Evolutionary conservation across 2,797 vertebrate species (phyloP), one percentile per base, ranked within the genome.

Genomic region (Bovichtus diacanthus): DNA sequence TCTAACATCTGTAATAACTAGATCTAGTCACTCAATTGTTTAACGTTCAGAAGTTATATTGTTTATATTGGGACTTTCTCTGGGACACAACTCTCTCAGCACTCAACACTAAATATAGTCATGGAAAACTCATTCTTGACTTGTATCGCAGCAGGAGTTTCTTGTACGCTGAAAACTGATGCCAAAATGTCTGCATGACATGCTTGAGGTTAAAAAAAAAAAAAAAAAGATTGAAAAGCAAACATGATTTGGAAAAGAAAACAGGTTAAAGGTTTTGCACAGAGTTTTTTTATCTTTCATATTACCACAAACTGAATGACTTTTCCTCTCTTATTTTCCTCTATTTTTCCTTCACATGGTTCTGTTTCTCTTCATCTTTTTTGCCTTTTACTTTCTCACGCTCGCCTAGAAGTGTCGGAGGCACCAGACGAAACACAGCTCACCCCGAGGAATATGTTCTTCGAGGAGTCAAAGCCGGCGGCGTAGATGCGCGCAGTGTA

Each of bases 361-460:
- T 43, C 6, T 58, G 60, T 41, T 21, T 36, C 3, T 36, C 41
- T 61, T 59, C 27, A 60, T 75, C 46, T 61, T 18, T 39, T 11
- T 19, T n/a, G 16, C 19, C 13, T 31, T 47, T 53, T 25, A 36
- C 38, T 65, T 18, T 27, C 19, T 64, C 62, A 27, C 49, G 16
- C 50, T 44, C 1, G 9, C 36, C 53, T 9, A 56, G 55, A 36
- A 2, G 9, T 43, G 34, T 75, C 59, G 53, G 15, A 56, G n/a
- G 41, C 53, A 18, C 7, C 18, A 56, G 43, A 58, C 15, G 49
- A 66, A 65, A 66, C 47, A 4, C 31, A 16, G 5, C 95, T 96
- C 95, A 99, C 98, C 96, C 98, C 98, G 23, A 99, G 96, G 90
- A 99, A 99, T 88, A 99, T 99, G 93, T 99, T 99, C 94, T 99